These are phyloP conservation scores for Cosmia pyralina DNA, from an alignment of 2,888 invertebrate genomes.

Conservation along the genomic window DNA sequence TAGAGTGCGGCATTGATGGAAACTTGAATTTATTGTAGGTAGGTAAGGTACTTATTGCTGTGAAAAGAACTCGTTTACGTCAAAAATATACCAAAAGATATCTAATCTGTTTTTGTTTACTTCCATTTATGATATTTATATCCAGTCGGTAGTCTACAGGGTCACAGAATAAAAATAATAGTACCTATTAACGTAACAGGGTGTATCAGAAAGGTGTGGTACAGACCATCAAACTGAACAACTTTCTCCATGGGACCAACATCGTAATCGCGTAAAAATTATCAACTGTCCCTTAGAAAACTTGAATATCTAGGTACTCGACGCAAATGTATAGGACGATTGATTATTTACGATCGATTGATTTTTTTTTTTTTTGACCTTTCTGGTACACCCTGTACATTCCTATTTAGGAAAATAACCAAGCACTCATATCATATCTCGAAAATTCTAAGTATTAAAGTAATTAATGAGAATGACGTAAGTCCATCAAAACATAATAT, in stretches of 20 bases:
- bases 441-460: constrained; percentile 10
- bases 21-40: constrained; percentile 26
- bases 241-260: not conserved
- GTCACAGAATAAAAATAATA: too few relatives aligned
- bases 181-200: not conserved
- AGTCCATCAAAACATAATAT: constrained; percentile 33
- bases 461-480: constrained; percentile 37
- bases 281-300: not conserved
- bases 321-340: not conserved
- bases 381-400: not conserved
- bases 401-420: constrained; percentile 5
- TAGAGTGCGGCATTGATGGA: constrained; percentile 16
- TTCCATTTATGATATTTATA: constrained; percentile 1
- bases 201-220: not conserved
- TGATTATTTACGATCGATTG: too few relatives aligned
- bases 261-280: not conserved
- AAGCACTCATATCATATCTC: not conserved
- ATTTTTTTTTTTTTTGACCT: too few relatives aligned
- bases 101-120: constrained; percentile 15
- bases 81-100: not conserved
- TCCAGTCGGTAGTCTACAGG: not conserved
- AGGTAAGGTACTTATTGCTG: not conserved
- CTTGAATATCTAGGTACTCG: not conserved
- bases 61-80: constrained; percentile 2
- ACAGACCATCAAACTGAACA: not conserved